Conservation (phyloP, 2,797 vertebrate genomes). For the Falco concolor region DNA sequence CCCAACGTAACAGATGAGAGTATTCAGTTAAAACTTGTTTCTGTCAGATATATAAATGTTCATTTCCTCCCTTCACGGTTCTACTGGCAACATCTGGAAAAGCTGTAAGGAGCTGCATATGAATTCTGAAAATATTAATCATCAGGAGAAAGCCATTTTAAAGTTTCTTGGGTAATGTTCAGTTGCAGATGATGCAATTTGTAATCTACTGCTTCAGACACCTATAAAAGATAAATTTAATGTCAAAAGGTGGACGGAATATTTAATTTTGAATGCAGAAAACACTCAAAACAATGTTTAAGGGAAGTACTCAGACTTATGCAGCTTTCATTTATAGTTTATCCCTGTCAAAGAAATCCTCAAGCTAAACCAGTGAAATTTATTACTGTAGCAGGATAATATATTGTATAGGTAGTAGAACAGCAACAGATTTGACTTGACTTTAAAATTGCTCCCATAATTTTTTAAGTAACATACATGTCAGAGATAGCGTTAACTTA, state of each 20-base stretch:
- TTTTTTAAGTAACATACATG: neutral
- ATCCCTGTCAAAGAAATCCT: neutral
- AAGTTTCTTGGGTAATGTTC: neutral
- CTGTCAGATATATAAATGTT: neutral
- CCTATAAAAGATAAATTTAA: neutral
- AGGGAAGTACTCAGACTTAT: neutral
- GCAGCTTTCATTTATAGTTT: neutral
- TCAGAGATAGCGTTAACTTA: neutral
- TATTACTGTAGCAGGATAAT: neutral
- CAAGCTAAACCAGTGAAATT: neutral
- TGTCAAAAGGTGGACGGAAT: neutral
- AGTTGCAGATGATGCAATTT: neutral
- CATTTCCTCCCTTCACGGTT: neutral
- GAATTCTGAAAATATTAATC: neutral
- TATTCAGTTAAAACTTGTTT: neutral
- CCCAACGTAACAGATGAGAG: neutral
- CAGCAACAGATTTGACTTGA: neutral
- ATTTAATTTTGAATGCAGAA: neutral
- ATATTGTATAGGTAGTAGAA: neutral
- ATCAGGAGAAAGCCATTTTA: neutral
- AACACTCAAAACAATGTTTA: neutral
- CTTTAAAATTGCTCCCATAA: neutral
- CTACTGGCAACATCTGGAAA: neutral
- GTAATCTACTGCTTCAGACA: neutral
- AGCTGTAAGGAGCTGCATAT: neutral